A percentile compares a stretch with the other conserved stretches of the same genome.
Evolutionary conservation across 2,888 invertebrate species (phyloP).

Genomic region (Rhaphigaster nebulosa): DNA sequence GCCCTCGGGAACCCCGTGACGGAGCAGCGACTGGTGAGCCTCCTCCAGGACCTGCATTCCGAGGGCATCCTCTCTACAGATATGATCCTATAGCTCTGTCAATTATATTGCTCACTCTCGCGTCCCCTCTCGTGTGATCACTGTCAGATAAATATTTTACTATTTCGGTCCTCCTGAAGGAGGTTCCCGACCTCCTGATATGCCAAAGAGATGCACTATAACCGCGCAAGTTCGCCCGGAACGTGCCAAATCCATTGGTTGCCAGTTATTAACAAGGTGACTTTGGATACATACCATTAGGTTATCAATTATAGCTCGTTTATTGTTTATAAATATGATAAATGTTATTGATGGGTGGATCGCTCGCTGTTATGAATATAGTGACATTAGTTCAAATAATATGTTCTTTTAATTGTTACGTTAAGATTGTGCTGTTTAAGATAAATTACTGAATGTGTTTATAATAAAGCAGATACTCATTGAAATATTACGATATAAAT

Average conservation of each 20-base stretch:
- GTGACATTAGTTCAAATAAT: neutral
- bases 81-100: slow-evolving; percentile 61
- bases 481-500: neutral
- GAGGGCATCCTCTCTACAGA: slow-evolving; percentile 77
- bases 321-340: slow-evolving; percentile 26
- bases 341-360: slow-evolving; percentile 12
- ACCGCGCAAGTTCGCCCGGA: neutral
- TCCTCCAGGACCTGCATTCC: slow-evolving; percentile 79
- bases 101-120: slow-evolving; percentile 57
- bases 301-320: slow-evolving; percentile 52
- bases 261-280: no score
- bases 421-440: neutral
- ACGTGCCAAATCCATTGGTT: slow-evolving; percentile 4
- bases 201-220: slow-evolving; percentile 40
- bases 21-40: slow-evolving; percentile 81
- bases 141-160: slow-evolving; percentile 51
- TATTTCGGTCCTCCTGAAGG: slow-evolving; percentile 10
- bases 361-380: slow-evolving; percentile 45
- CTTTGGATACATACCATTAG: slow-evolving; percentile 48
- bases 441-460: neutral
- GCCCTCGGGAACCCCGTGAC: slow-evolving; percentile 83
- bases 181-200: neutral
- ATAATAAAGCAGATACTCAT: neutral
- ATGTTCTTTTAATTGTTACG: slow-evolving; percentile 32
- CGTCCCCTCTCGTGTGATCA: slow-evolving; percentile 55